These are phyloP conservation scores for Trypoxylon attenuatum DNA, from an alignment of 2,888 invertebrate genomes.

Conservation along the genomic window DNA sequence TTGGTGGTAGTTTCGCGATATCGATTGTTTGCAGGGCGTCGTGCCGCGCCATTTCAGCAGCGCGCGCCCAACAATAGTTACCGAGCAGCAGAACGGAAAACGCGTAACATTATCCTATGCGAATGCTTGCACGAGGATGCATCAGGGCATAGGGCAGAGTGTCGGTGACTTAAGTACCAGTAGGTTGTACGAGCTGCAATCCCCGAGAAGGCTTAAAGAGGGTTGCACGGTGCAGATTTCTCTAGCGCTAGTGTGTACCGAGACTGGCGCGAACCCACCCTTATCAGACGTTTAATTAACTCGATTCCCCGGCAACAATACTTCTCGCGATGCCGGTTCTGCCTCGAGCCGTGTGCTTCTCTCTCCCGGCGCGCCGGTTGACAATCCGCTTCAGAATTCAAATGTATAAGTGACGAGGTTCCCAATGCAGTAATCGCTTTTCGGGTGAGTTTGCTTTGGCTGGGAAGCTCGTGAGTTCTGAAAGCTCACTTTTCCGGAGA, in stretches of 20 bases:
- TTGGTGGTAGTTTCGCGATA: constrained; percentile 39
- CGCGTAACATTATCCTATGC: constrained; percentile 47
- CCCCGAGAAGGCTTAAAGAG: neutral
- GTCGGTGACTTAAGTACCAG: neutral
- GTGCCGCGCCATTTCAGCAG: constrained; percentile 15
- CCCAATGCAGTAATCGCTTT: too few species aligned
- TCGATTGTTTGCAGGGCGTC: constrained; percentile 40
- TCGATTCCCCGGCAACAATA: neutral
- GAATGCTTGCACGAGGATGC: constrained; percentile 32
- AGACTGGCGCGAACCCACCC: neutral
- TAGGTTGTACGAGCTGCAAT: neutral
- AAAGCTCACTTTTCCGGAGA: too few species aligned
- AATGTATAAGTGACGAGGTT: too few species aligned
- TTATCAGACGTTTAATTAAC: constrained; percentile 1
- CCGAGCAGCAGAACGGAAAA: constrained; percentile 42
- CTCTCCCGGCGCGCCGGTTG: neutral
- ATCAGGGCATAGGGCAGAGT: constrained; percentile 11
- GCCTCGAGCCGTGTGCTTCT: neutral
- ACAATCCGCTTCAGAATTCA: neutral
- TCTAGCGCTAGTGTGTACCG: neutral
- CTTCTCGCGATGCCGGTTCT: neutral
- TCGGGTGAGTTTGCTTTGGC: too few species aligned
- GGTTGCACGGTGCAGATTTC: neutral
- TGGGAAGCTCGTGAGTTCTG: too few species aligned
- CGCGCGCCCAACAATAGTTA: constrained; percentile 25